phyloP scores from a whole-genome alignment of 2,113 vertebrate genomes.

The Hemiprocne comata region DNA sequence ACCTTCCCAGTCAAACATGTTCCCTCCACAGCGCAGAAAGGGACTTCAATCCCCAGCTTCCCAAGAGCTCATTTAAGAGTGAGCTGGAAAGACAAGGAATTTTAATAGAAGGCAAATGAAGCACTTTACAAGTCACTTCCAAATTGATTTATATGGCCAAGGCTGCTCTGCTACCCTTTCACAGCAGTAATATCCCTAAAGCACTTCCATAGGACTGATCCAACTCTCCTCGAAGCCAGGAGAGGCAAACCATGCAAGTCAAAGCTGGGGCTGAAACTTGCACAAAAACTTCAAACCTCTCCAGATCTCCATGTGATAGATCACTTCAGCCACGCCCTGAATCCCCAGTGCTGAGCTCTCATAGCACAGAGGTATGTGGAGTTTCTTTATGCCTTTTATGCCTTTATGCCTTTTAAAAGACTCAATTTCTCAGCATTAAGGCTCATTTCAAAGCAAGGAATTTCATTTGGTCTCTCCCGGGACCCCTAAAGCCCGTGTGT shows the following conservation, averaged over 20 bases:
- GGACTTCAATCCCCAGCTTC: neutral
- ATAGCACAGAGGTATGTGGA: neutral
- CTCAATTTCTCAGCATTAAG: constrained; percentile 33
- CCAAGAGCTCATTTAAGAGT: constrained; percentile 29
- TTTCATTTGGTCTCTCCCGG: constrained; percentile 36
- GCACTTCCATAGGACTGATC: neutral
- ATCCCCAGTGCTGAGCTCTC: neutral
- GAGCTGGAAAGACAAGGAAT: neutral
- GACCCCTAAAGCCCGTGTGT: constrained; percentile 61
- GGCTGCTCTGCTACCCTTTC: neutral
- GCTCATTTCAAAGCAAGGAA: constrained; percentile 51
- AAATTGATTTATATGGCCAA: neutral
- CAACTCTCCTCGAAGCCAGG: neutral
- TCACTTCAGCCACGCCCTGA: neutral
- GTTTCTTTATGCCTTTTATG: neutral
- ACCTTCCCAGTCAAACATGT: neutral
- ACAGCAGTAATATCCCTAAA: neutral
- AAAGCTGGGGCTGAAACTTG: neutral
- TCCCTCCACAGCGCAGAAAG: neutral
- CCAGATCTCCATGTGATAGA: neutral
- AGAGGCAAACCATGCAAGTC: neutral
- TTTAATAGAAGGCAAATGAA: constrained; percentile 47
- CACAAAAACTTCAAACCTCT: neutral
- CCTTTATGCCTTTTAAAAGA: too few species aligned
- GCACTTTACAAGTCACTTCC: neutral